Base-by-base conservation (phyloP, 2,113 vertebrate genomes). In the Lagenorhynchus albirostris region DNA sequence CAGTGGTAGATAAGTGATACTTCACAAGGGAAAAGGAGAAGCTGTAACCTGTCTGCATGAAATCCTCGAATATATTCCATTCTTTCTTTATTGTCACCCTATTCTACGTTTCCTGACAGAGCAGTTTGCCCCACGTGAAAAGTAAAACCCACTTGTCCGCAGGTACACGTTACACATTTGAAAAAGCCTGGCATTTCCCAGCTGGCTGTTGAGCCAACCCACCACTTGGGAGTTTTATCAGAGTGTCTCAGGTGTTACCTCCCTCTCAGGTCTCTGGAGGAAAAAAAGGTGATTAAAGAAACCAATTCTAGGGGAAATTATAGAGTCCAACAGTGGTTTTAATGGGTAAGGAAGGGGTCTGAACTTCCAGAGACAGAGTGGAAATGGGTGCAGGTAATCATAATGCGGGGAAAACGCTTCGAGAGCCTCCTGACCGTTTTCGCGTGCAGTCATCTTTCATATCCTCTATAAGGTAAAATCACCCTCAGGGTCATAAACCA, bases 401-500 rank as follows among this genome's bases (percentile, higher is more conserved):
- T n/a, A 63, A 55, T 5, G 31, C 8, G 5, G 38, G 70, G 63
- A 33, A 94, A 58, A 76, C 21, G 31, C 36, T 85, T 71, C 76
- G 67, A 76, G 55, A 53, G 82, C 62, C 79, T 26, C 73, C 26
- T 84, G 92, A 88, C 73, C 68, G 71, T 93, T 98, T 93, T 95
- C 41, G 25, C 84, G 21, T 77, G 85, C 83, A 96, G 87, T 85
- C 96, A 97, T 98, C 98, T 97, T 97, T 97, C 95, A 82, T 97
- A 96, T 96, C 97, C 80, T 58, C 3, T 96, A 36, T 60, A 63
- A 97, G 94, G 93, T 97, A 97, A 98, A 97, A 96, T 97, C 98
- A 94, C 71, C 71, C 68, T 73, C 68, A 81, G 44, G 96, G 80
- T 87, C 97, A 95, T 68, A 98, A 97, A 97, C 20, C 92, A 87